Evolutionary conservation across 2,113 vertebrate species (phyloP).

Genomic region (Tenrec ecaudatus): DNA sequence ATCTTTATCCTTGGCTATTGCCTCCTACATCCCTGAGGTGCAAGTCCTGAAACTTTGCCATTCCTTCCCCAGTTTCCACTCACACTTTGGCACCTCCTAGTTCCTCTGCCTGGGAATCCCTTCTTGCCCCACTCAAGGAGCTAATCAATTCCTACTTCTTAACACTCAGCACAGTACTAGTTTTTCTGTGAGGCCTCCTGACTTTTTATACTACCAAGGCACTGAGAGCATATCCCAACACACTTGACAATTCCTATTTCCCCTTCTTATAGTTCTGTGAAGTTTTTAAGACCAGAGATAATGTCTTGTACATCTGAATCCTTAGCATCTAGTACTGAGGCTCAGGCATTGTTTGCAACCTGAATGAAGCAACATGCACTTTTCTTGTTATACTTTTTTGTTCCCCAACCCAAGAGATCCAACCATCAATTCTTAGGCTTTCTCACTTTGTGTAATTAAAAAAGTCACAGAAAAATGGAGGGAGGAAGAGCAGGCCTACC

Average conservation of each 20-base stretch:
- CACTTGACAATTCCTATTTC: not conserved
- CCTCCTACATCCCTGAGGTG: not conserved
- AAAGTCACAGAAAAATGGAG: not conserved
- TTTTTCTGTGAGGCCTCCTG: not conserved
- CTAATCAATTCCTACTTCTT: not conserved
- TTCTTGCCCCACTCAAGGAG: not conserved
- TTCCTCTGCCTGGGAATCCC: not conserved
- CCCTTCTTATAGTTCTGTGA: not conserved
- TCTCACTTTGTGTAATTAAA: not conserved
- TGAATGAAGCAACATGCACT: not conserved
- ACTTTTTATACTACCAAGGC: not conserved
- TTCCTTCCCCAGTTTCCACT: not conserved
- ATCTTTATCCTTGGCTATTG: not conserved
- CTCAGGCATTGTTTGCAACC: not conserved
- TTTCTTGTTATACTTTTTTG: not conserved
- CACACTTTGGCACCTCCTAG: not conserved
- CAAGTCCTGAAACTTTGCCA: not conserved
- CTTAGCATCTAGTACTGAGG: not conserved
- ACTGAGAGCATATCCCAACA: not conserved
- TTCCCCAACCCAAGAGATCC: not conserved
- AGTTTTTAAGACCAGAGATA: not conserved
- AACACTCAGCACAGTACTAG: not conserved
- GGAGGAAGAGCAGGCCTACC: not conserved
- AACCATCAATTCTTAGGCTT: not conserved
- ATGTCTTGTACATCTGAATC: not conserved